Evolutionary conservation across 2,113 vertebrate species (phyloP), one percentile per base, ranked within the genome.

Genomic region (Sylvia atricapilla): DNA sequence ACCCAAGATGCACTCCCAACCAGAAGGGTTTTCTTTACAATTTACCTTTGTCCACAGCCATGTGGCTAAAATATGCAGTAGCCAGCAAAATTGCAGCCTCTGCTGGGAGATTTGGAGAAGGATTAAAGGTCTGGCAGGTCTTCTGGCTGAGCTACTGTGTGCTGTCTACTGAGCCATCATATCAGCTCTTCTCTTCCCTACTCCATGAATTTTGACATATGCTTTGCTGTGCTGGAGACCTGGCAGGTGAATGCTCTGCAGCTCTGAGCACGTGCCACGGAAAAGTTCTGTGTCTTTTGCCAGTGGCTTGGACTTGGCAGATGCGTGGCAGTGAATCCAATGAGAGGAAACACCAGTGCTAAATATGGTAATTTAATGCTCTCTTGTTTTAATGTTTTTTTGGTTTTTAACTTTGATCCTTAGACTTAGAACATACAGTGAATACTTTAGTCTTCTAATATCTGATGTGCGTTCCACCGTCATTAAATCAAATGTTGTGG

Each of bases 71-170:
- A 8, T 21, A 30, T 23, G 23, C 53, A 53, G 58, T 28, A 88
- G 41, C 0, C 0, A 6, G 62, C 53, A 87, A 76, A 89, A 79
- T 46, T 68, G 17, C 56, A 76, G 74, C 62, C 41, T 63, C 60
- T 75, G 31, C 77, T 73, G 56, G 11, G 77, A 79, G 24, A 14
- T 82, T 93, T 94, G 93, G 89, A 91, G 47, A 73, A 33, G 49
- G 58, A 75, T 76, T 58, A 95, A 89, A 89, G 87, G 66, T 72
- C 89, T 95, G 87, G 93, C 89, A 87, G 56, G 69, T 84, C 66
- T 64, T 60, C 53, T 90, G 73, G 86, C 64, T 9, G 0, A 47
- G 60, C 33, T 7, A 2, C 17, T 87, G 0, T 9, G 31, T 37
- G n/a, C 69, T 79, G 66, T 62, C 84, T 62, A 33, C 21, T 58